phyloP scores from a whole-genome alignment of 64 coral and sea anemone genomes.

The Astreopora myriophthalma region DNA sequence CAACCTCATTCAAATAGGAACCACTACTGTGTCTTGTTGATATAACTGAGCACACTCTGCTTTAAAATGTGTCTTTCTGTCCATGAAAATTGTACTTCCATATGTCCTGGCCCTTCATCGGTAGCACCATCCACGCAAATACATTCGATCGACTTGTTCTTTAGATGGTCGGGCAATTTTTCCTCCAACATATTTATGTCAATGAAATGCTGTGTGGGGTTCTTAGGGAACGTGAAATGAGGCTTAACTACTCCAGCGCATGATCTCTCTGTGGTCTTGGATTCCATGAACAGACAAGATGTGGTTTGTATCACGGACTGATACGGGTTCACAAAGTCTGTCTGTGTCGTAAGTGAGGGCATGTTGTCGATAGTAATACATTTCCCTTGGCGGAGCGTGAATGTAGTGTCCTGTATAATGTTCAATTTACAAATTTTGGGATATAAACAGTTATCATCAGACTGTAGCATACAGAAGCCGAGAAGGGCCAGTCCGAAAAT shows the following conservation, averaged over 20 bases:
- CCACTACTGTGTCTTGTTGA: too few relatives aligned
- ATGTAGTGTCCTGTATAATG: too few relatives aligned
- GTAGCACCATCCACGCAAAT: slow-evolving; percentile 22
- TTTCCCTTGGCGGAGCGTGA: too few relatives aligned
- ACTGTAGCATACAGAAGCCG: too few relatives aligned
- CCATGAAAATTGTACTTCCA: slow-evolving; percentile 16
- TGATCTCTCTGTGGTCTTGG: slow-evolving; percentile 28
- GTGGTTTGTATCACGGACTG: not conserved
- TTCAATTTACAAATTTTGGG: too few relatives aligned
- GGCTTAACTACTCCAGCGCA: not conserved
- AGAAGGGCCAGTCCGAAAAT: too few relatives aligned
- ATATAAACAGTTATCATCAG: too few relatives aligned
- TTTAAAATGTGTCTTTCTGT: slow-evolving; percentile 4
- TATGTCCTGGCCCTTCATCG: slow-evolving; percentile 18
- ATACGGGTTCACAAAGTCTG: slow-evolving; percentile 18
- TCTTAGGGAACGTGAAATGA: not conserved
- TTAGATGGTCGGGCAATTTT: not conserved
- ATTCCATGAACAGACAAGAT: slow-evolving; percentile 6
- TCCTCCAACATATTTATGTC: not conserved
- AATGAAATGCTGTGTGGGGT: not conserved
- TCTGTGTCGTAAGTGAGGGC: not conserved
- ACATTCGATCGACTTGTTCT: slow-evolving; percentile 17
- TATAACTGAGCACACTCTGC: too few relatives aligned
- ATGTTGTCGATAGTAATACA: too few relatives aligned
- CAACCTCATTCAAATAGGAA: too few relatives aligned